A percentile compares a stretch with the other conserved stretches of the same genome.
Conservation (phyloP, 2,888 invertebrate genomes). For the Chirona hameri region DNA sequence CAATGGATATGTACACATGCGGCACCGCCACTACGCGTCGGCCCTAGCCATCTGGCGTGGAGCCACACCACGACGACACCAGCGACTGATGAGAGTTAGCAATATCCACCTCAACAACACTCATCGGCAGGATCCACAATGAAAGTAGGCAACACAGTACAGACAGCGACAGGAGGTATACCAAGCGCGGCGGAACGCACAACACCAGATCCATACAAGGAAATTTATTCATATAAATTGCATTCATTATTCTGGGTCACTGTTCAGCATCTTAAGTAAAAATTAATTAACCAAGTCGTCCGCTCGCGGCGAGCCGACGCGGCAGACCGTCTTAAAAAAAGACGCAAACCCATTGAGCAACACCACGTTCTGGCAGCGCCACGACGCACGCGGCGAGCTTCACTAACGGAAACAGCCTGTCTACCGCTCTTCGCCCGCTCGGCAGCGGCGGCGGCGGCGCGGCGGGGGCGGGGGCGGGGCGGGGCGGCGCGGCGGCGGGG, state of each 20-base stretch:
- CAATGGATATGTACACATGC: too few relatives aligned
- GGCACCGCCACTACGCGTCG: too few relatives aligned
- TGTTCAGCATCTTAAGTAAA: constrained; percentile 9
- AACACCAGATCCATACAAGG: background rate
- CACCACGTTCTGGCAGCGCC: background rate
- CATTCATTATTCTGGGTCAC: constrained; percentile 5
- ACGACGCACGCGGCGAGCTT: too few relatives aligned
- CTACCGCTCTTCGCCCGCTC: too few relatives aligned
- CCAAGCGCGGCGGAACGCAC: background rate
- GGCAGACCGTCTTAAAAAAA: background rate
- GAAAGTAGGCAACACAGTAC: too few relatives aligned
- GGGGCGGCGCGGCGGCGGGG: background rate
- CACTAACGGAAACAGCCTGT: background rate
- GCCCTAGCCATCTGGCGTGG: too few relatives aligned
- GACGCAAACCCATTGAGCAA: constrained; percentile 9
- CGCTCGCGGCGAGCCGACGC: background rate
- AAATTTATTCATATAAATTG: constrained; percentile 24
- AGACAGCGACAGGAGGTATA: too few relatives aligned
- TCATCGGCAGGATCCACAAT: too few relatives aligned
- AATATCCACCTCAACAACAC: too few relatives aligned
- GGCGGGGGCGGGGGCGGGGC: background rate
- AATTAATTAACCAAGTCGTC: constrained; percentile 7
- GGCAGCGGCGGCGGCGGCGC: background rate
- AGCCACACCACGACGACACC: too few relatives aligned
- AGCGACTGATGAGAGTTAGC: too few relatives aligned